These are phyloP conservation scores for Agriopis marginaria DNA, from an alignment of 2,888 invertebrate species.

Conservation along the genomic window DNA sequence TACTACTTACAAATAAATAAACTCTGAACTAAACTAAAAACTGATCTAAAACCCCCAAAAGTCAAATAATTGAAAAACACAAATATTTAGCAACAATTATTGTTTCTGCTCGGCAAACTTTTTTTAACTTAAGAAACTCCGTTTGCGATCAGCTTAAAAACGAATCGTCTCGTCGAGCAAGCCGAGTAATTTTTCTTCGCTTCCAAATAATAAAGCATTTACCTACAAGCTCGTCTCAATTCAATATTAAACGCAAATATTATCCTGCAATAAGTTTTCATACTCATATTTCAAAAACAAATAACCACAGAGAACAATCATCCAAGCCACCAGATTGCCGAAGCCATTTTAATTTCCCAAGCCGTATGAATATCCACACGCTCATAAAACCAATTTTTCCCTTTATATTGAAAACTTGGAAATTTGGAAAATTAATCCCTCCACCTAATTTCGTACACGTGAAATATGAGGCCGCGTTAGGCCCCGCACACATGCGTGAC, in stretches of 20 bases:
- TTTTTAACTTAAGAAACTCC: too few species aligned
- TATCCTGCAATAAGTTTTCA: conserved; percentile 6
- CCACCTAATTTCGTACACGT: conserved; percentile 79
- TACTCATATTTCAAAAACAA: conserved; percentile 10
- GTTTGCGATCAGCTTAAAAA: too few species aligned
- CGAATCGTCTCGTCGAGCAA: background rate
- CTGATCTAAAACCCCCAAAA: too few species aligned
- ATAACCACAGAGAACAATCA: conserved; percentile 34
- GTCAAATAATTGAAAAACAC: too few species aligned
- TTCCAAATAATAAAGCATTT: background rate
- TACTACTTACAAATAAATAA: too few species aligned
- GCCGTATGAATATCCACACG: conserved; percentile 60
- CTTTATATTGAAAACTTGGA: conserved; percentile 75
- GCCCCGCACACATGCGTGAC: conserved; percentile 72
- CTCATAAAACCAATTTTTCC: conserved; percentile 70
- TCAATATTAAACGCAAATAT: conserved; percentile 1
- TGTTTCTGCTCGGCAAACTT: too few species aligned
- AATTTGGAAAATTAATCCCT: conserved; percentile 80
- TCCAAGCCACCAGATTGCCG: conserved; percentile 49
- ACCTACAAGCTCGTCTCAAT: background rate
- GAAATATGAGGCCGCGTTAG: conserved; percentile 78
- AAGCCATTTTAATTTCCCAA: conserved; percentile 75
- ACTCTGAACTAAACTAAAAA: too few species aligned
- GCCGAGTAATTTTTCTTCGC: background rate
- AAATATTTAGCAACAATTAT: too few species aligned